Evolutionary conservation across 2,797 vertebrate species (phyloP), one percentile per base, ranked within the genome.

Genomic region (Danio choprae): DNA sequence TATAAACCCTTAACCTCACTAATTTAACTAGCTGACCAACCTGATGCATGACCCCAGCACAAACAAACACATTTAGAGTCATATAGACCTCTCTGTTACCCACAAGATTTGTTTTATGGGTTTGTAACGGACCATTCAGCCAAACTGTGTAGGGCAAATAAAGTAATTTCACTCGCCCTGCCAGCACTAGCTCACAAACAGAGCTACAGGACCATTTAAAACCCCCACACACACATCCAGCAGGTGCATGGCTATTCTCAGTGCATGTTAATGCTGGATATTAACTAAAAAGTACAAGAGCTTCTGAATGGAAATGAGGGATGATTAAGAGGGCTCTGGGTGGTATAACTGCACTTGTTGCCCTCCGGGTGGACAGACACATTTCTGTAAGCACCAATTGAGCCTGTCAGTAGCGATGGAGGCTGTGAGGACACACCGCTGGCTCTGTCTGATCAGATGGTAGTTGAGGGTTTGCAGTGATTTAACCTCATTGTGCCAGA

Each of bases 331-430:
- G 63, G 41, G 16, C 11, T 48, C 38, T 77, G 51, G 75, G 65
- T 38, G 43, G 65, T 29, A 78, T 40, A 70, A 69, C 36, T 60
- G 76, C 58, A 72, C 58, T 72, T 55, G 36, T 44, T 72, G 48
- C 15, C 38, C 48, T 72, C 56, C 13, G 55, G 58, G 36, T 12
- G 44, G 51, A 67, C 67, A 62, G 36, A 62, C 56, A 71, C 46
- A 63, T 18, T 53, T 56, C 51, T 77, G 40, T 38, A 63, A 77
- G 68, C 41, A 55, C 29, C 68, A 77, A 56, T 77, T 76, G 15
- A 81, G 80, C 22, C 64, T 77, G 80, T 77, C 60, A 73, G 18
- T 40, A 56, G 67, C 44, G 43, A 29, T 65, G 68, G 43, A 82
- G 51, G 74, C 62, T 38, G 59, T 50, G 68, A 73, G 53, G 74